A percentile compares a stretch with the other conserved stretches of the same genome.
These are phyloP conservation scores for Virgularia gustaviana DNA, from an alignment of 92 coral and sea anemone genomes.

Conservation along the genomic window DNA sequence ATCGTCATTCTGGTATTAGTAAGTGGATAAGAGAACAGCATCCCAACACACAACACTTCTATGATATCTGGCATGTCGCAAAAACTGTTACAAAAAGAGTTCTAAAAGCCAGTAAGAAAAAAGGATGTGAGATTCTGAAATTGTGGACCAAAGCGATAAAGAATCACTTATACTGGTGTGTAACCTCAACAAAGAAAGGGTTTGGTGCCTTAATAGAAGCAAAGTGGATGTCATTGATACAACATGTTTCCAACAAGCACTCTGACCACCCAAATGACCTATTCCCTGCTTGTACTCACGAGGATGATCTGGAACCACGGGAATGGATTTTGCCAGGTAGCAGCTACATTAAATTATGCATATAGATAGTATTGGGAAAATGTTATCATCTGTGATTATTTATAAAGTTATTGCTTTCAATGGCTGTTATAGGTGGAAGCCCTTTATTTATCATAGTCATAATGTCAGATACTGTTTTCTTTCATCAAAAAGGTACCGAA, in stretches of 20 bases:
- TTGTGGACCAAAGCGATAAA: slow-evolving; percentile 55
- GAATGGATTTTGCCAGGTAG: slow-evolving; percentile 62
- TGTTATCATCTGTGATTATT: not conserved
- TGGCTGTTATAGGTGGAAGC: not conserved
- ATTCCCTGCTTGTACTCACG: slow-evolving; percentile 54
- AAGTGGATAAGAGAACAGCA: slow-evolving; percentile 52
- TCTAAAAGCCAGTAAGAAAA: slow-evolving; percentile 54
- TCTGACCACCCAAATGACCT: slow-evolving; percentile 55
- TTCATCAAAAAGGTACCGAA: slow-evolving; percentile 47
- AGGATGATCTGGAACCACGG: slow-evolving; percentile 48
- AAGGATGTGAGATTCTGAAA: slow-evolving; percentile 41
- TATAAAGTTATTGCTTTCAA: not conserved
- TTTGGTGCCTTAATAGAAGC: slow-evolving; percentile 54
- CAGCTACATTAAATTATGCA: no score
- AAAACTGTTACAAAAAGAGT: slow-evolving; percentile 52
- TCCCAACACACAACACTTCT: slow-evolving; percentile 44
- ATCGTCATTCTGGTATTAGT: slow-evolving; percentile 54
- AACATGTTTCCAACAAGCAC: slow-evolving; percentile 61
- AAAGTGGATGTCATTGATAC: slow-evolving; percentile 64
- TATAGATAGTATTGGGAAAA: not conserved
- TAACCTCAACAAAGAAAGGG: slow-evolving; percentile 54
- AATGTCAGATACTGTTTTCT: not conserved
- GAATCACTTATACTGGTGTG: slow-evolving; percentile 63
- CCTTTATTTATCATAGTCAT: not conserved
- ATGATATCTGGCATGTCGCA: slow-evolving; percentile 67